Percentiles rank a stretch among this genome's conserved stretches.
Conservation (phyloP, 1,140 invertebrate genomes). For the Saccostrea echinata region DNA sequence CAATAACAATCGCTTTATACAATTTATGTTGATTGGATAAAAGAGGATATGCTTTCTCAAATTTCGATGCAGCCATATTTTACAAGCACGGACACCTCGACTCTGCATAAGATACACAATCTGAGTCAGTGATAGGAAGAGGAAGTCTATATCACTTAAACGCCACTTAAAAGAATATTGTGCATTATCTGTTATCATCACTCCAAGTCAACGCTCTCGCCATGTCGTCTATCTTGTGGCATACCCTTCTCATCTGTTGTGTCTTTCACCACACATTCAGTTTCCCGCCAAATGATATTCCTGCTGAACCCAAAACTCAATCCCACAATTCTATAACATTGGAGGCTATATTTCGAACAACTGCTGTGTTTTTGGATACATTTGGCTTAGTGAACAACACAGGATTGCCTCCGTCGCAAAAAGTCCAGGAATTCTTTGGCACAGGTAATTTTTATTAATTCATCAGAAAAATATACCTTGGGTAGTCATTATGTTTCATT, state of each 20-base stretch:
- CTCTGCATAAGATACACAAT: neutral
- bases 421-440: neutral
- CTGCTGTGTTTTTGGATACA: slow-evolving; percentile 16
- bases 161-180: too few species aligned
- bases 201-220: neutral
- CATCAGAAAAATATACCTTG: too few species aligned
- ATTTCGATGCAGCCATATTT: too few species aligned
- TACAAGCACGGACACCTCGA: too few species aligned
- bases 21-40: too few species aligned
- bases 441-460: neutral
- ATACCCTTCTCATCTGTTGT: neutral
- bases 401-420: neutral
- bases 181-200: neutral
- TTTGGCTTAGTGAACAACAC: neutral
- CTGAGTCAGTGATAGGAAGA: neutral
- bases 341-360: neutral
- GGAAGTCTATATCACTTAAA: neutral
- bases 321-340: neutral
- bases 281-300: slow-evolving; percentile 25
- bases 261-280: neutral
- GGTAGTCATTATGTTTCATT: too few species aligned
- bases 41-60: too few species aligned
- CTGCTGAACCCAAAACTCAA: neutral
- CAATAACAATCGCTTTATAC: too few species aligned
- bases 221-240: neutral